Base-by-base conservation (phyloP, 1,140 invertebrate species). In the Zelostemma sp. region DNA sequence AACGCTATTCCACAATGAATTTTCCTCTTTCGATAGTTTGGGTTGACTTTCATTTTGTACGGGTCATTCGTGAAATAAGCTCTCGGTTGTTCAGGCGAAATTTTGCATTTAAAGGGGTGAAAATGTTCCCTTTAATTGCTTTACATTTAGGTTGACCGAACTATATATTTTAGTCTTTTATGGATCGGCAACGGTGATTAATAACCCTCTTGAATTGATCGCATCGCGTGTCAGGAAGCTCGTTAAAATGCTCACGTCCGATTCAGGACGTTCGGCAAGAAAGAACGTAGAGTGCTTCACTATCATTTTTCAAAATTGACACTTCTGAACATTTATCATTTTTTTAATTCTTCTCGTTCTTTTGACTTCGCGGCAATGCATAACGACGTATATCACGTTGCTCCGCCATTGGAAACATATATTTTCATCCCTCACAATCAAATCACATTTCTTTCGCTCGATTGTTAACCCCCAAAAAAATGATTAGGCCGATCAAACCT, bases 151-250 rank as follows among this genome's bases (percentile, higher is more conserved):
- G 17, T 4, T 31, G 15, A 56, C 45, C 35, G 54, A 35, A 49
- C 33, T 25, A 25, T 25, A 35, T 28, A 49, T 18, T 46, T 16
- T 21, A 6, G 0, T 15, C 53, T 15, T 31, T 15, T 14, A 17
- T 31, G 17, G 45, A 38, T 35, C 9, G n/a, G 47, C 15, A 25
- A 3, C 17, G 17, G 9, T 33, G 33, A 59, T 51, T 43, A 51
- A 59, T 59, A 59, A 50, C 38, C 11, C 8, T 5, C 16, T 33
- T n/a, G 49, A 59, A 59, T 33, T 33, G 16, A 51, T 51, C 16
- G 38, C 38, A 59, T 59, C 57, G 57, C 47, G 57, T 59, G 57
- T 51, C 48, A 17, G 40, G 18, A 51, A 59, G 40, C 57, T 59
- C 47, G 25, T 50, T 45, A 45, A 50, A 35, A 21, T 38, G 31